Evolutionary conservation across 2,797 vertebrate genomes (phyloP), one percentile per base, ranked within the genome.

Genomic region (Betta splendens): DNA sequence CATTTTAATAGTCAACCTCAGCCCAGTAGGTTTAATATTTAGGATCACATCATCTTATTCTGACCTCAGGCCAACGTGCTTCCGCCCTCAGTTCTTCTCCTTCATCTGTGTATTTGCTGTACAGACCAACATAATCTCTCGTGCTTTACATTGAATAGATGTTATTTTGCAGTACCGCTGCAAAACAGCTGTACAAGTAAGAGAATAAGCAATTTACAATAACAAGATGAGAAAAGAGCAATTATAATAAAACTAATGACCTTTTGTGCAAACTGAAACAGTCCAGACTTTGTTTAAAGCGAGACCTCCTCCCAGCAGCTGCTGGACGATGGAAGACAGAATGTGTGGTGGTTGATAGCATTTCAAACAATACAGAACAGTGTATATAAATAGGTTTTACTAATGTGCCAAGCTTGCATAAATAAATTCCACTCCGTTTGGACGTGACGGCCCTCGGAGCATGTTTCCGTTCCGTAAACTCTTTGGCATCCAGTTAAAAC

Each of bases 401-500:
- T 74, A 50, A 59, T 70, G 77, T 73, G 65, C 80, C 70, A 69
- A 73, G 64, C 81, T 89, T 88, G 79, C 79, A 84, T 87, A 80
- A 87, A 86, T 80, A 77, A 49, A 63, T 72, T 80, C 72, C 62
- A 54, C 58, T 73, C 59, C 35, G 35, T 65, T 49, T 77, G 53
- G 58, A 77, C 56, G 55, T 45, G 63, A 77, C 20, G 15, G 29
- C 32, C 72, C 70, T 83, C 68, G 61, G 48, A 62, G 72, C 64
- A 75, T 62, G 37, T 70, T 79, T 76, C 74, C 71, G 64, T 70
- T 83, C 83, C 72, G 80, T 85, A 72, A 82, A 85, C 84, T 89
- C 85, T 89, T 89, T 88, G 90, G 88, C 86, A 84, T 92, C 81
- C 86, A 77, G 74, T 80, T 74, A 57, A 53, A 57, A 43, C 61